Percentiles rank a stretch among this genome's conserved stretches.
Conservation (phyloP, 2,113 vertebrate genomes). For the Colaptes auratus region DNA sequence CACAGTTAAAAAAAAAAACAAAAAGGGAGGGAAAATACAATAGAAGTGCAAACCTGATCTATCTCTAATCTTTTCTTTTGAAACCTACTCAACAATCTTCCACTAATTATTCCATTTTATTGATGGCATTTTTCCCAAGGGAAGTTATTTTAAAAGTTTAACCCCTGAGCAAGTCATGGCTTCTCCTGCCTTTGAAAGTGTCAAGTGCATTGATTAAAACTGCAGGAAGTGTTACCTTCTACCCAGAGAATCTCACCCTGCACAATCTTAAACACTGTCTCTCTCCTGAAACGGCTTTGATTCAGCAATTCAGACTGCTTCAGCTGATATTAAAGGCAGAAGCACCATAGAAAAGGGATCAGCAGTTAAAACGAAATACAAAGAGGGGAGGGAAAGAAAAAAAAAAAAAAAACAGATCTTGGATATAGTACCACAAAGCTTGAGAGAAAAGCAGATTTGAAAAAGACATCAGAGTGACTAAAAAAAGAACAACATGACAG, state of each 20-base stretch:
- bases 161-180: conserved; percentile 86
- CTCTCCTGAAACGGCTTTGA: conserved; percentile 72
- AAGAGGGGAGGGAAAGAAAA: background rate
- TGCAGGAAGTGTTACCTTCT: conserved; percentile 85
- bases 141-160: conserved; percentile 94
- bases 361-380: conserved; percentile 75
- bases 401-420: conserved; percentile 18
- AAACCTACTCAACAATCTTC: conserved; percentile 77
- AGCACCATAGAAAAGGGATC: conserved; percentile 68
- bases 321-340: conserved; percentile 77
- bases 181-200: conserved; percentile 87
- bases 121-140: conserved; percentile 86
- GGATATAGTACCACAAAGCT: conserved; percentile 73
- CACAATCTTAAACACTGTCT: conserved; percentile 73
- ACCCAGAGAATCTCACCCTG: conserved; percentile 81
- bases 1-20: conserved; percentile 9
- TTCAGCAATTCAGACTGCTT: conserved; percentile 73
- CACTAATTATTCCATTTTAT: conserved; percentile 92
- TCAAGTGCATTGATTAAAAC: conserved; percentile 90
- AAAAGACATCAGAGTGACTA: conserved; percentile 83
- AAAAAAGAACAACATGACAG: conserved; percentile 85
- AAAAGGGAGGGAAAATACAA: conserved; percentile 40
- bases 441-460: conserved; percentile 80
- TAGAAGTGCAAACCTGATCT: conserved; percentile 33
- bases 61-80: conserved; percentile 60